Evolutionary conservation across 2,888 invertebrate species (phyloP), one percentile per base, ranked within the genome.

Genomic region (Sphecodes monilicornis): DNA sequence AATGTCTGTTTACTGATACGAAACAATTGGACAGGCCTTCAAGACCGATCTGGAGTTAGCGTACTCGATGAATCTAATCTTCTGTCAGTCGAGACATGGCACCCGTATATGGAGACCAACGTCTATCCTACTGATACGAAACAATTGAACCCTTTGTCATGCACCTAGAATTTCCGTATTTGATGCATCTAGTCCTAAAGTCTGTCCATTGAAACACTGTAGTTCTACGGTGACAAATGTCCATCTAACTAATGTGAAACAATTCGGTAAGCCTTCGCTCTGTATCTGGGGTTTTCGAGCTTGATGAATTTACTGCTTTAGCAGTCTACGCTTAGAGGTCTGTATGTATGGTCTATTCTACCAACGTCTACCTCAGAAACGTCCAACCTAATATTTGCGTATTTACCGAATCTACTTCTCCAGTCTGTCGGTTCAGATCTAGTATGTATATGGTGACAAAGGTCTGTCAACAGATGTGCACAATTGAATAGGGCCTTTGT

Each of bases 101-200:
- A 50, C 50, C 50, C 50, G 50, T 50, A 50, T 50, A 50, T 10
- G 50, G 50, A 50, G n/a, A 22, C 50, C 50, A 22, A n/a, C 50
- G n/a, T 50, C 50, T 50, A n/a, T 50, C 50, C 50, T 60, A 60
- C 60, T 29, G 60, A 60, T 72, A 77, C 60, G 86, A 57, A 76
- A 76, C 73, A 76, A 86, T 82, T 76, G 72, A 72, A 82, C 75
- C 80, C 66, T 54, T 64, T 26, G 54, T 60, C n/a, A 13, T 46
- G 54, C 46, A 50, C 50, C 50, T 50, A n/a, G 50, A 50, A 50
- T 50, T 50, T 50, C 22, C 50, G 50, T 50, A 50, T 50, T 50
- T 50, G 50, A 50, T 50, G 50, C 50, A 50, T 50, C 50, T n/a
- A 50, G 50, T n/a, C n/a, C 50, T 50, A 10, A 22, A n/a, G n/a